A percentile compares a stretch with the other conserved stretches of the same genome.
These are phyloP conservation scores for Nematostella vectensis DNA, from an alignment of 92 coral and sea anemone species.

Conservation along the genomic window DNA sequence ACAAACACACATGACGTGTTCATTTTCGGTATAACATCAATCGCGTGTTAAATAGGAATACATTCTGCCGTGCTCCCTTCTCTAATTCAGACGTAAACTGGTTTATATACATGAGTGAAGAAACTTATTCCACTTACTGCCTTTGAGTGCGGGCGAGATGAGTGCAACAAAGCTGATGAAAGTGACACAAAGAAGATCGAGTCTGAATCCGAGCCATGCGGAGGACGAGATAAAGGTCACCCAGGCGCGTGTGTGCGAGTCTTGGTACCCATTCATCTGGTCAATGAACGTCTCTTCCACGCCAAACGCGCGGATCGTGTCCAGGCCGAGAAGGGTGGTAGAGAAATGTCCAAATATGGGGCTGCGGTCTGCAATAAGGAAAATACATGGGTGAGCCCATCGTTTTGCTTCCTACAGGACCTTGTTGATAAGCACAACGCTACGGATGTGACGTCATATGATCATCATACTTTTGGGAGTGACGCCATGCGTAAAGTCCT, in stretches of 20 bases:
- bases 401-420: no score
- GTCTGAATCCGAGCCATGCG: slow-evolving; percentile 45
- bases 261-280: slow-evolving; percentile 46
- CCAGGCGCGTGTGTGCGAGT: slow-evolving; percentile 53
- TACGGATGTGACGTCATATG: no score
- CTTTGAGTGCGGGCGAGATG: slow-evolving; percentile 36
- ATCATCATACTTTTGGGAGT: no score
- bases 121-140: slow-evolving; percentile 22
- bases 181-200: slow-evolving; percentile 45
- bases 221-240: slow-evolving; percentile 40
- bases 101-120: no score
- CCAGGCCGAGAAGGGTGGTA: slow-evolving; percentile 50
- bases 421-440: no score
- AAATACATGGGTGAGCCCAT: background rate
- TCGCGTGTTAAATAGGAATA: no score
- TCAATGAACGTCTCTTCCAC: slow-evolving; percentile 49
- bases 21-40: no score
- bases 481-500: no score
- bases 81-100: no score
- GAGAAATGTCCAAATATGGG: slow-evolving; percentile 56
- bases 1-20: no score
- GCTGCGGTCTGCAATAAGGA: slow-evolving; percentile 30
- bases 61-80: no score
- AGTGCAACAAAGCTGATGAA: slow-evolving; percentile 43
- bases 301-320: slow-evolving; percentile 56